Evolutionary conservation across 2,797 vertebrate genomes (phyloP).

Genomic region (Sphenopsis melanotis): DNA sequence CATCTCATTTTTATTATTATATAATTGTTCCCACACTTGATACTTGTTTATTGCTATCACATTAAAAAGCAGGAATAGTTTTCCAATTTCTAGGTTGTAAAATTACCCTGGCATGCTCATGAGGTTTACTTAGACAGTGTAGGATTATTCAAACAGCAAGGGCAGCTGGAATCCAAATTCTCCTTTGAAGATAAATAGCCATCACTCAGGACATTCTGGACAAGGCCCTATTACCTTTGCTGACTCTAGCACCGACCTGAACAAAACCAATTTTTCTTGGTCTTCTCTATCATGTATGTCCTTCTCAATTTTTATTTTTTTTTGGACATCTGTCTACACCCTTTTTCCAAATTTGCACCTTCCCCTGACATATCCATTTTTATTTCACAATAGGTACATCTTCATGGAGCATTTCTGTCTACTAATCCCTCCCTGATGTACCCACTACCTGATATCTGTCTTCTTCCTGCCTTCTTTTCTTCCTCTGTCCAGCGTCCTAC

Average conservation of each 20-base stretch:
- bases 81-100: background rate
- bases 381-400: background rate
- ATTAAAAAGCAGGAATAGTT: background rate
- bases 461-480: background rate
- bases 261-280: background rate
- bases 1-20: constrained; percentile 11
- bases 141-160: background rate
- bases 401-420: background rate
- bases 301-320: background rate
- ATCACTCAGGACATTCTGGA: background rate
- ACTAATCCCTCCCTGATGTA: background rate
- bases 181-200: background rate
- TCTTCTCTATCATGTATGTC: background rate
- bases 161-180: background rate
- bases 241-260: background rate
- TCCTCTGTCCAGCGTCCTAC: background rate
- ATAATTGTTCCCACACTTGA: background rate
- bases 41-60: background rate
- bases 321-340: accelerated
- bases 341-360: background rate
- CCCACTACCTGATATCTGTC: background rate
- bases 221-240: background rate
- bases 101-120: background rate
- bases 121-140: background rate
- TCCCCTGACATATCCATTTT: background rate